Evolutionary conservation across 2,797 vertebrate genomes (phyloP).

Genomic region (Saxicola maurus): DNA sequence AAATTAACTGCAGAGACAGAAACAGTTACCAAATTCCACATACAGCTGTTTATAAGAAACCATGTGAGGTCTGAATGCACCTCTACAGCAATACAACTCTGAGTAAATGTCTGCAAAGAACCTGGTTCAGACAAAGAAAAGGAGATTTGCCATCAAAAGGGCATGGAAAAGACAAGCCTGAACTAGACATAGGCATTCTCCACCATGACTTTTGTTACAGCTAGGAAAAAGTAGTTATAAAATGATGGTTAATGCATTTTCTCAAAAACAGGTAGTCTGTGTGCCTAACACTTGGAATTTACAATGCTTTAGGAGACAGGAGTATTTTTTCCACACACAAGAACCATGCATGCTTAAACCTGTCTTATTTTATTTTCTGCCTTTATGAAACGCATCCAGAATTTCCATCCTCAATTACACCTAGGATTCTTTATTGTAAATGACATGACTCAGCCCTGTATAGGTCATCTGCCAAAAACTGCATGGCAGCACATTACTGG

Average conservation of each 20-base stretch:
- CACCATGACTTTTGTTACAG: background rate
- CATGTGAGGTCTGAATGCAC: fast-evolving
- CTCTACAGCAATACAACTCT: background rate
- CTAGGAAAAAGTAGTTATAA: background rate
- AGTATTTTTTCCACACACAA: background rate
- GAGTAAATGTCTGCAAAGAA: background rate
- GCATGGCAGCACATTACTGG: background rate
- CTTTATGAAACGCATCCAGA: background rate
- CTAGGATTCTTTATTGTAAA: background rate
- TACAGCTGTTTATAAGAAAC: background rate
- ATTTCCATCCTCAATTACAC: conserved; percentile 26
- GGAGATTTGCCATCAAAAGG: background rate
- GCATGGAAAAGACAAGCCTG: background rate
- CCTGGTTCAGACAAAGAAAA: background rate
- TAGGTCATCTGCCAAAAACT: conserved; percentile 11
- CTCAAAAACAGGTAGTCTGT: background rate
- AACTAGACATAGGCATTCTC: background rate
- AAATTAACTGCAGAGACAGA: background rate
- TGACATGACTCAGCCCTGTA: background rate
- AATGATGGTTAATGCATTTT: background rate
- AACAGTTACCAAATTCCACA: background rate
- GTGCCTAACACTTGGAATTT: background rate
- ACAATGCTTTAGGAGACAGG: background rate
- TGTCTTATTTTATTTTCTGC: background rate
- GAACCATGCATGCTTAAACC: background rate